Percentiles rank a stretch among this genome's conserved stretches.
Conservation (phyloP, 1,140 invertebrate species). For the Neodiprion virginianus region DNA sequence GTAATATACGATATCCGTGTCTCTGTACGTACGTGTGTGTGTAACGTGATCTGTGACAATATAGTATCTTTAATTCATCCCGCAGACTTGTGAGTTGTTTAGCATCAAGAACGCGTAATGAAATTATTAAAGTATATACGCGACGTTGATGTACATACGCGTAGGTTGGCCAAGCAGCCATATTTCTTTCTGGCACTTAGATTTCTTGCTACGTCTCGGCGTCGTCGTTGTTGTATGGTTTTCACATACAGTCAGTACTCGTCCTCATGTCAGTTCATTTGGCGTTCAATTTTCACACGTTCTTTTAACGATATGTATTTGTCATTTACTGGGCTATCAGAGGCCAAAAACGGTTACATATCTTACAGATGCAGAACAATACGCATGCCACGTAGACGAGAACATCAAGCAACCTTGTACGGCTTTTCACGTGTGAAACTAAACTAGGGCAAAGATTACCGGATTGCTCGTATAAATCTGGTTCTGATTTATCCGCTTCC, state of each 20-base stretch:
- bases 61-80: too few relatives aligned
- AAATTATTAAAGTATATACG: constrained; percentile 6
- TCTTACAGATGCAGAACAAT: too few relatives aligned
- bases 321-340: too few relatives aligned
- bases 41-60: too few relatives aligned
- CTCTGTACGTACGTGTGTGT: too few relatives aligned
- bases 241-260: neutral
- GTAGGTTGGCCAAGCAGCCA: neutral
- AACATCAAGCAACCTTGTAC: too few relatives aligned
- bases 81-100: neutral
- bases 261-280: too few relatives aligned
- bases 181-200: neutral
- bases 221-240: neutral
- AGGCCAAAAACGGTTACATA: too few relatives aligned
- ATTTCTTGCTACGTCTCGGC: neutral
- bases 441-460: too few relatives aligned
- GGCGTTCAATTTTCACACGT: neutral
- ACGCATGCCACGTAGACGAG: too few relatives aligned
- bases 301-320: neutral
- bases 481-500: neutral
- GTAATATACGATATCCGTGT: too few relatives aligned
- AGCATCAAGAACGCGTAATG: neutral
- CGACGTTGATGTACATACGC: neutral
- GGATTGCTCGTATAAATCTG: neutral
- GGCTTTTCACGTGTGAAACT: too few relatives aligned